Base-by-base conservation (phyloP, 92 coral and sea anemone genomes). In the Heteractis magnifica region DNA sequence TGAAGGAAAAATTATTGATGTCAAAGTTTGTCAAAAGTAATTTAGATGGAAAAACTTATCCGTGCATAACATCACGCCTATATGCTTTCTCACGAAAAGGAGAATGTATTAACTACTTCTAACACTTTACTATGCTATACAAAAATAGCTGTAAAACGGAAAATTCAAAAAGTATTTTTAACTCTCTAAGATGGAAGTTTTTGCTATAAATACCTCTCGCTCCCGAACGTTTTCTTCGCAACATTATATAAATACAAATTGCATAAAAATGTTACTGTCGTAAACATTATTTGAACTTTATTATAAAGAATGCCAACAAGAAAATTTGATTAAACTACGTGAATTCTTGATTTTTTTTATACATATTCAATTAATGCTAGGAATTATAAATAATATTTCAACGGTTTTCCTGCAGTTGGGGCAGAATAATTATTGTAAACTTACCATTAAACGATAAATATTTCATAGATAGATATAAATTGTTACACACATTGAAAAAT, bases 341-440 rank as follows among this genome's bases (percentile, higher is more conserved):
- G 73, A 23, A 26, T 68, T 68, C 70, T 68, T 21, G 49, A 68
- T 26, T 68, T 5, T 26, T 7, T 68, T 68, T 68, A 18, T 26
- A 26, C 11, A 21, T 68, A 20, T 68, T 62, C 20, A 8, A 62
- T 62, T 68, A 12, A 53, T 2, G 13, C 58, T 53, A 53, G 10
- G 13, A 53, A 53, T 53, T 53, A 53, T 53, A 23, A 23, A 68
- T 68, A 68, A 68, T 10, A 68, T 6, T 68, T 68, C 73, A 68
- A 68, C 50, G 73, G 73, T 68, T 68, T 68, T 11, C 73, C 49
- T 68, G 73, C 73, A 68, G 73, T 68, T 68, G 73, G 14, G 49
- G 73, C 73, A 68, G 73, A 68, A 26, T 9, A 7, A 68, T 68
- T 21, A 68, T 68, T 18, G 70, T 1, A 18, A 62, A 21, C 73